A percentile compares a stretch with the other conserved stretches of the same genome.
Evolutionary conservation across 2,797 vertebrate genomes (phyloP).

Genomic region (Myotis vivesi): DNA sequence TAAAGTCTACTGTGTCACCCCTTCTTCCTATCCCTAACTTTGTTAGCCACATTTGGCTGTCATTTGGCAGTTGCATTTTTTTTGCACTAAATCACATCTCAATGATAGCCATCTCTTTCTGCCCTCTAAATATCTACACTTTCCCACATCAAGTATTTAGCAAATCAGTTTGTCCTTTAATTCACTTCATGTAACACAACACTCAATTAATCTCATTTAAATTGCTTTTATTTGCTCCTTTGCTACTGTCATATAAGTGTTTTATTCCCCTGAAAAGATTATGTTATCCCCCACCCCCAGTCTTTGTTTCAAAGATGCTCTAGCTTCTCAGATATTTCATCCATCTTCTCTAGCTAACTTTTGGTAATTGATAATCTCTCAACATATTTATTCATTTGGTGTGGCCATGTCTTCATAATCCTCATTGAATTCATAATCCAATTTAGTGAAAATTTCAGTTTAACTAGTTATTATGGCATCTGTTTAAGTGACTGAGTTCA

Average conservation of each 20-base stretch:
- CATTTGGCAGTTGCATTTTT: not conserved
- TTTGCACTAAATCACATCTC: not conserved
- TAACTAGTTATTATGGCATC: not conserved
- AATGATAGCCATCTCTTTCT: not conserved
- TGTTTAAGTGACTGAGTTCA: slow-evolving; percentile 9
- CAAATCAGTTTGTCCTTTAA: slow-evolving; percentile 26
- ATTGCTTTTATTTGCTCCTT: not conserved
- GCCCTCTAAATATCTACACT: not conserved
- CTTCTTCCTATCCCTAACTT: not conserved
- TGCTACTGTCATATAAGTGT: not conserved
- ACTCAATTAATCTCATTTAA: not conserved
- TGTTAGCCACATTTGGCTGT: not conserved
- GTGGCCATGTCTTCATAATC: not conserved
- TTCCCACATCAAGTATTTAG: not conserved
- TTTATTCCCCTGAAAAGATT: not conserved
- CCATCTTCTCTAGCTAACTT: not conserved
- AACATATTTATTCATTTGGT: not conserved
- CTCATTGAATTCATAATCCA: not conserved
- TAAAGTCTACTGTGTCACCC: not conserved
- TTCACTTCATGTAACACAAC: slow-evolving; percentile 31
- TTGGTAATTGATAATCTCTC: not conserved
- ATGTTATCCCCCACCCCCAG: not conserved
- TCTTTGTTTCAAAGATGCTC: slow-evolving; percentile 31
- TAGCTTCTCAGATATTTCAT: not conserved
- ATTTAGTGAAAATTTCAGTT: slow-evolving; percentile 8